Evolutionary conservation across 2,888 invertebrate species (phyloP), one percentile per base, ranked within the genome.

Genomic region (Erebia epiphron): DNA sequence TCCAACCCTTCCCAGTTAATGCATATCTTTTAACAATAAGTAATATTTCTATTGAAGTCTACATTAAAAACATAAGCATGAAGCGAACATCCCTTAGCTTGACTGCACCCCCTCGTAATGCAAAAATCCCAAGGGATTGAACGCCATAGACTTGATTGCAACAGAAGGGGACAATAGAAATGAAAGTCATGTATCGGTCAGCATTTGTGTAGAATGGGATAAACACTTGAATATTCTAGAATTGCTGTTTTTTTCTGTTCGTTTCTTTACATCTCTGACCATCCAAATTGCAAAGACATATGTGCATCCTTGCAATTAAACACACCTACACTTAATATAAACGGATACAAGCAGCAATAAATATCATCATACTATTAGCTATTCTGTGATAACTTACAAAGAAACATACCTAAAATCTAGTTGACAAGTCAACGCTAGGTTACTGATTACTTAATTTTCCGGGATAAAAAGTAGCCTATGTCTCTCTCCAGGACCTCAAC

Each of bases 61-160:
- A 83, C 86, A 86, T 87, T 87, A 86, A 84, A 86, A 86, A 84
- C 84, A 83, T 84, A 85, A 86, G 85, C 83, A 83, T 83, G 84
- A 72, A 80, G 72, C 82, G 77, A 81, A 80, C 79, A 78, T 79
- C 80, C 78, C 82, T 81, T 79, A 79, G 79, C 75, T 76, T 75
- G 76, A 78, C 75, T 78, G 75, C 78, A 80, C 79, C 79, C 79
- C 79, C 77, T 75, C 75, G 72, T 76, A 78, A 80, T 80, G 77
- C 75, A 74, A 79, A 62, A 80, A 79, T 83, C 86, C 82, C 85
- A 68, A 76, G 87, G 85, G 85, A 85, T 79, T 77, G 71, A 65
- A 75, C 68, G 71, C 68, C 86, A 85, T 79, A 86, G 87, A 87
- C 79, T 82, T 80, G 73, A 71, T 75, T 68, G 75, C 74, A 68